Evolutionary conservation across 2,113 vertebrate species (phyloP).

Genomic region (Menidia beryllina): DNA sequence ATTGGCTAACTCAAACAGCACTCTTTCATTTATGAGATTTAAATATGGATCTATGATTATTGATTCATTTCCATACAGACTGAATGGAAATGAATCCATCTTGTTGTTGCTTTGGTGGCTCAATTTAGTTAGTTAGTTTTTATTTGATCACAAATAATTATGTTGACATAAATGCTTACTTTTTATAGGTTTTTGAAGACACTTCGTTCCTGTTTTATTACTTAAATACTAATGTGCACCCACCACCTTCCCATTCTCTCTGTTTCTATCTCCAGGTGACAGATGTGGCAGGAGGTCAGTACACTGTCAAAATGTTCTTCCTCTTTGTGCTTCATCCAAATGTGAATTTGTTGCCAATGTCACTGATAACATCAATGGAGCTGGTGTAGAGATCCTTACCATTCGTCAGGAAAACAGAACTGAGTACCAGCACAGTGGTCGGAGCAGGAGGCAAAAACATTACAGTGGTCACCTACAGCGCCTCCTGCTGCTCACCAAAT

Average conservation of each 20-base stretch:
- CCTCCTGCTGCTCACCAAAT: slow-evolving; percentile 73
- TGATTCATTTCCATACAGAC: too few relatives aligned
- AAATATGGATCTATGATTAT: too few relatives aligned
- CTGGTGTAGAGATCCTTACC: slow-evolving; percentile 63
- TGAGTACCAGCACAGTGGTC: slow-evolving; percentile 54
- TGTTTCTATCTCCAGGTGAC: slow-evolving; percentile 55
- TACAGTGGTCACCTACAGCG: slow-evolving; percentile 61
- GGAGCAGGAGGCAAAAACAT: slow-evolving; percentile 49
- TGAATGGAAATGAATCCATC: too few relatives aligned
- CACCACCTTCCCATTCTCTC: background rate
- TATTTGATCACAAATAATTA: too few relatives aligned
- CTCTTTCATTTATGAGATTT: slow-evolving; percentile 9
- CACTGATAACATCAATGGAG: slow-evolving; percentile 71
- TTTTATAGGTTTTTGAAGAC: background rate
- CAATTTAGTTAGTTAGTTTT: too few relatives aligned
- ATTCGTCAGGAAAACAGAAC: slow-evolving; percentile 67
- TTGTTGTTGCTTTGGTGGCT: too few relatives aligned
- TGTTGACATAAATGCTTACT: too few relatives aligned
- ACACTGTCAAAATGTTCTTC: slow-evolving; percentile 26
- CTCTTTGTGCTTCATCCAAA: slow-evolving; percentile 50
- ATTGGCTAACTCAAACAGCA: slow-evolving; percentile 63
- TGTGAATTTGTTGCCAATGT: slow-evolving; percentile 72
- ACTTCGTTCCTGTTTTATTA: too few relatives aligned
- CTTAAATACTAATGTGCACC: too few relatives aligned
- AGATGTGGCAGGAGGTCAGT: slow-evolving; percentile 64